Base-by-base conservation (phyloP, 2,797 vertebrate species). In the Nothura maculosa region DNA sequence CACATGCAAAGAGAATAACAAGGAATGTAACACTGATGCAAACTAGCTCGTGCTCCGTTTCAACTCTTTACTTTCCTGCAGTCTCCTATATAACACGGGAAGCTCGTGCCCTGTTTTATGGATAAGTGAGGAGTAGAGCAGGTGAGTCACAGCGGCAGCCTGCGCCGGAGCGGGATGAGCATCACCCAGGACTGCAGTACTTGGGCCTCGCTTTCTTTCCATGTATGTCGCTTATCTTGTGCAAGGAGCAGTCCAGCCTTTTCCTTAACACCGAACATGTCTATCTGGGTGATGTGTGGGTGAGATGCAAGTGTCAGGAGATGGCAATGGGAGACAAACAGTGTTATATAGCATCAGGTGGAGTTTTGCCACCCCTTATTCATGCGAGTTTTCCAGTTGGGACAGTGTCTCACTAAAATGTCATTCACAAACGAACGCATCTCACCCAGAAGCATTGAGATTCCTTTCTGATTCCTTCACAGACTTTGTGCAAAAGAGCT, bases 331-430 rank as follows among this genome's bases (percentile, higher is more conserved):
- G 47, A 68, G 60, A 81, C 25, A 34, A 22, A 30, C 36, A 11
- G 30, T 18, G 36, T 36, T 34, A 5, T 4, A 10, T n/a, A 0
- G 0, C 32, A 10, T 50, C 12, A 12, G 14, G 15, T 2, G 20
- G 60, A 72, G 54, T 34, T 67, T 36, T 64, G 61, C 28, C 72
- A 3, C 13, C 22, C 19, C 54, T 61, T 5, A 73, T 85, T 42
- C 34, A 5, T 12, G 8, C 12, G 57, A 62, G 20, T 5, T 34
- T 22, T 77, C 54, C 32, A 9, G n/a, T 0, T 83, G 69, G 77
- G 55, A 45, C 17, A 60, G 38, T 38, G 38, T 38, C 38, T 83
- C 67, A 57, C 74, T 73, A 28, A 60, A 22, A 34, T 68, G 69
- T 60, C 55, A 58, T 68, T 87, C 58, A 42, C 61, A 80, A 78